Conservation (phyloP, 2,797 vertebrate species). For the Chrosomus eos region DNA sequence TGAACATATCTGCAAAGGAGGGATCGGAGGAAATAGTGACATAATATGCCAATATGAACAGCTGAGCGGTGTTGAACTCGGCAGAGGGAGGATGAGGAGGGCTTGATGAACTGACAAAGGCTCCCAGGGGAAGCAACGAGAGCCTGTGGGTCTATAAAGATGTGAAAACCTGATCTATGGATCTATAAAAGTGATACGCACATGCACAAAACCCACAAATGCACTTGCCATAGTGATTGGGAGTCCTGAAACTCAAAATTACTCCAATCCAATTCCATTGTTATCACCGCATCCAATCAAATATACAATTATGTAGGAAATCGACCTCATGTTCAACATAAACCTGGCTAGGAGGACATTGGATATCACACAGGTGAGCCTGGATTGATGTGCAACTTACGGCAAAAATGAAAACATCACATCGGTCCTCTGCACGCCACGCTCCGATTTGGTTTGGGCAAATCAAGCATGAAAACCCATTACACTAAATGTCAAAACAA, state of each 20-base stretch:
- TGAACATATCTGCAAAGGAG: neutral
- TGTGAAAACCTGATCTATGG: slow-evolving; percentile 19
- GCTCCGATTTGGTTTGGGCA: slow-evolving; percentile 25
- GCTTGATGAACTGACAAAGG: slow-evolving; percentile 25
- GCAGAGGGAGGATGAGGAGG: slow-evolving; percentile 7
- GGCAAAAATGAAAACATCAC: slow-evolving; percentile 32
- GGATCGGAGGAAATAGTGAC: neutral
- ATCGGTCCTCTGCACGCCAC: neutral
- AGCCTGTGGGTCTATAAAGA: slow-evolving; percentile 18
- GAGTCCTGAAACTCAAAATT: slow-evolving; percentile 28
- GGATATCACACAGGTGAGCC: slow-evolving; percentile 16
- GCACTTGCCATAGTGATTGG: neutral
- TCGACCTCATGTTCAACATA: neutral
- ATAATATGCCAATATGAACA: slow-evolving; percentile 31
- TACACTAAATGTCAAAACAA: slow-evolving; percentile 51
- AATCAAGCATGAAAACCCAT: slow-evolving; percentile 48
- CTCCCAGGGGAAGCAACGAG: neutral
- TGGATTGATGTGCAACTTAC: slow-evolving; percentile 24
- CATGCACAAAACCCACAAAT: slow-evolving; percentile 1
- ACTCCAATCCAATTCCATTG: slow-evolving; percentile 11
- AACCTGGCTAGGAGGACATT: neutral
- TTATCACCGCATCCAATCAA: slow-evolving; percentile 19
- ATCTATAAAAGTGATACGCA: slow-evolving; percentile 21
- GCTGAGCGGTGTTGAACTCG: slow-evolving; percentile 34
- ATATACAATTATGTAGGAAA: slow-evolving; percentile 42